Evolutionary conservation across 2,888 invertebrate genomes (phyloP).

Genomic region (Salticus scenicus): DNA sequence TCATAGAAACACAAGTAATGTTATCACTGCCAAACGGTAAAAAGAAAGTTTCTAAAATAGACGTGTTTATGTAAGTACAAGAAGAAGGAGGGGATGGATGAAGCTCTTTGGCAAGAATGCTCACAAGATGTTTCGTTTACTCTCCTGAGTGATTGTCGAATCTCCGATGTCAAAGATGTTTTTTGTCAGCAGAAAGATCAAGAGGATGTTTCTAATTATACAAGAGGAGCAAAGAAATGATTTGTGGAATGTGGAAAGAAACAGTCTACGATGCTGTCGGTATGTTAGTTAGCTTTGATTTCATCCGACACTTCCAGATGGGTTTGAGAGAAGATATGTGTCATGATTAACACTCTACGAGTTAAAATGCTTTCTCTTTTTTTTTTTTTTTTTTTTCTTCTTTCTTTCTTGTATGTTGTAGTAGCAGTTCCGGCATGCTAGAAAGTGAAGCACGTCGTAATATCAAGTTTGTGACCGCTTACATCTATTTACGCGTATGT

Average conservation of each 20-base stretch:
- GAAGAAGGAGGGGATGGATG: slow-evolving; percentile 8
- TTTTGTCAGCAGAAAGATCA: slow-evolving; percentile 15
- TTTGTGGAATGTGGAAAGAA: slow-evolving; percentile 40
- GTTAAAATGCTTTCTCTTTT: too few relatives aligned
- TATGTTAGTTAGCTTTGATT: neutral
- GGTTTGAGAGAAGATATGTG: neutral
- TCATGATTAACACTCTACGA: neutral
- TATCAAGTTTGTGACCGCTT: too few relatives aligned
- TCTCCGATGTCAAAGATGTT: slow-evolving; percentile 30
- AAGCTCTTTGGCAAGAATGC: slow-evolving; percentile 44
- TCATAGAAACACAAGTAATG: slow-evolving; percentile 30
- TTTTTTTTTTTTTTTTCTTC: too few relatives aligned
- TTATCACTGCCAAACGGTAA: slow-evolving; percentile 18
- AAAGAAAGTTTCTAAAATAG: slow-evolving; percentile 57
- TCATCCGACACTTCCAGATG: slow-evolving; percentile 3
- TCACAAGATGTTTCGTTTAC: slow-evolving; percentile 38
- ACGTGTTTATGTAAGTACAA: slow-evolving; percentile 53
- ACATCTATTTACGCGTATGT: too few relatives aligned
- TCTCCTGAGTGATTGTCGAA: slow-evolving; percentile 62
- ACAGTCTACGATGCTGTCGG: slow-evolving; percentile 39
- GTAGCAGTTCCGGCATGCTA: too few relatives aligned
- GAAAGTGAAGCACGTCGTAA: too few relatives aligned
- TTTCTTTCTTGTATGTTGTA: too few relatives aligned
- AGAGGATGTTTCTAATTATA: slow-evolving; percentile 64
- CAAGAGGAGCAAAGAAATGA: slow-evolving; percentile 29